Percentiles rank a stretch among this genome's conserved stretches.
Evolutionary conservation across 2,797 vertebrate genomes (phyloP).

Genomic region (Smutsia gigantea): DNA sequence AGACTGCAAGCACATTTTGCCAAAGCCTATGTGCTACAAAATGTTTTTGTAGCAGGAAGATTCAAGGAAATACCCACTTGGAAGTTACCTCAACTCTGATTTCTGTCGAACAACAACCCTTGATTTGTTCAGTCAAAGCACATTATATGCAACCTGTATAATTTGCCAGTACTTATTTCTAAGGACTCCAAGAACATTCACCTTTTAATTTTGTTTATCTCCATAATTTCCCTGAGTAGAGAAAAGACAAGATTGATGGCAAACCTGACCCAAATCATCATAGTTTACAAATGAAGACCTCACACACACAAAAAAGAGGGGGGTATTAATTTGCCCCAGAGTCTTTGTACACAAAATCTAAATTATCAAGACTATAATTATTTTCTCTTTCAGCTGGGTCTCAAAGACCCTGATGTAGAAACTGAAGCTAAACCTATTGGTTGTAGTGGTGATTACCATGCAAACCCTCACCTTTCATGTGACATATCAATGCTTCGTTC

Average conservation of each 20-base stretch:
- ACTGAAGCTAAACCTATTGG: neutral
- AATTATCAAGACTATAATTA: neutral
- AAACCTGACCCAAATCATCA: neutral
- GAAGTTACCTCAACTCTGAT: conserved; percentile 3
- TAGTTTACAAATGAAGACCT: neutral
- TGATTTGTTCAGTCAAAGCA: neutral
- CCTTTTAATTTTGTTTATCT: neutral
- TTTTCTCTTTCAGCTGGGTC: neutral
- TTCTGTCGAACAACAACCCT: neutral
- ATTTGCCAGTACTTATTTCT: neutral
- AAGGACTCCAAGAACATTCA: neutral
- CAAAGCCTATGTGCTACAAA: neutral
- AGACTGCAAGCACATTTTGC: neutral
- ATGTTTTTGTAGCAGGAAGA: neutral
- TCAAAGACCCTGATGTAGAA: neutral
- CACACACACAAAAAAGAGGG: neutral
- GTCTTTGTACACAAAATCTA: neutral
- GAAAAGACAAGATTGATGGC: neutral
- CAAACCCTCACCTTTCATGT: neutral
- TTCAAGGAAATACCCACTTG: neutral
- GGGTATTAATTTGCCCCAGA: neutral
- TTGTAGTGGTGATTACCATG: neutral
- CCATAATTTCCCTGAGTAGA: neutral
- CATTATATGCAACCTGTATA: neutral
- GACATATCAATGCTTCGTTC: neutral